Base-by-base conservation (phyloP, 2,888 invertebrate species). In the Noctua janthe region DNA sequence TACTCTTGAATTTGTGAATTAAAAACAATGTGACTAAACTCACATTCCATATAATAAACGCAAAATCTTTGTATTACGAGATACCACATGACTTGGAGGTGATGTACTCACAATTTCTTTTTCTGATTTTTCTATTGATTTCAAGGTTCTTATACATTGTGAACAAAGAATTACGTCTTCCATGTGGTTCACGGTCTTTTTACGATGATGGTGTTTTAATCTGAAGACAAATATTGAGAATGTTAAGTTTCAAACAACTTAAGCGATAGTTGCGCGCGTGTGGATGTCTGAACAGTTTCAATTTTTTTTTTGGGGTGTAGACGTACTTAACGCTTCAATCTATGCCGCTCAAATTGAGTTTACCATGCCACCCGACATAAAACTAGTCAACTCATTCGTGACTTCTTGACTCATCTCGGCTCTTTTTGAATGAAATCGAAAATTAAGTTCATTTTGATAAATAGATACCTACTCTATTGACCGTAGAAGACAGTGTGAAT, bases 101-200 rank as follows among this genome's bases (percentile, higher is more conserved):
- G 51, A 51, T 78, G 74, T 91, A 94, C 96, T 94, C 91, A 97
- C 97, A 76, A 92, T 93, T 89, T 96, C 97, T 91, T 94, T 97
- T 90, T 96, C 96, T 90, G 96, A 94, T 92, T 95, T 97, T 93
- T 97, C 97, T 72, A 96, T 94, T 84, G 88, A 92, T 93, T 91
- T 95, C 80, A 97, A 89, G 11, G 93, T 92, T 77, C 96, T 94
- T 43, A 95, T 91, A 90, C 97, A 97, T 76, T 94, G 94, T 59
- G 96, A 94, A 91, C 97, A 97, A 47, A 97, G 92, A 84, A 96
- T 94, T 23, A 97, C 87, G 73, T 96, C 94, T 93, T 97, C 97
- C 97, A 97, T 97, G 80, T 93, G 95, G 81, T 97, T 97, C 49
- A 97, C 89, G 0, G 96, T 96, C 90, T 96, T 96, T 91, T 97